phyloP scores from a whole-genome alignment of 1,140 invertebrate genomes.

The Pomacea maculata region DNA sequence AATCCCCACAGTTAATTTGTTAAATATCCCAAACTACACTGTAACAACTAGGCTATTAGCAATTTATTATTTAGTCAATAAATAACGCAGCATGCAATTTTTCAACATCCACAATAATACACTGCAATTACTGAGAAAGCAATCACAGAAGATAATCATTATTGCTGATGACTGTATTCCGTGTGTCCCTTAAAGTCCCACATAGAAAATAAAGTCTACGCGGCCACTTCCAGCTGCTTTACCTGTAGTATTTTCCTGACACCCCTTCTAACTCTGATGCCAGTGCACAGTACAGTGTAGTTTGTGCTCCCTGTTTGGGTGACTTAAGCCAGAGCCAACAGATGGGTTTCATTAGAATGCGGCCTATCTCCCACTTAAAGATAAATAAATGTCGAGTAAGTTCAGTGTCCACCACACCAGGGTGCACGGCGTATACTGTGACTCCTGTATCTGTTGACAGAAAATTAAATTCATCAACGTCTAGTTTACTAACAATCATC shows the following conservation, averaged over 20 bases:
- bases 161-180: no score
- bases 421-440: slow-evolving; percentile 86
- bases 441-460: slow-evolving; percentile 69
- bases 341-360: slow-evolving; percentile 38
- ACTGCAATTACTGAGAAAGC: no score
- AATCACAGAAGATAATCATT: no score
- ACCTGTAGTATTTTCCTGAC: slow-evolving; percentile 68
- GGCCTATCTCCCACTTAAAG: slow-evolving; percentile 42
- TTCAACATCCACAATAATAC: no score
- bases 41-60: no score
- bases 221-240: background rate
- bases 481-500: no score
- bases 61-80: no score
- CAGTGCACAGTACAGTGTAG: slow-evolving; percentile 77
- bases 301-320: slow-evolving; percentile 76
- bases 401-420: slow-evolving; percentile 83
- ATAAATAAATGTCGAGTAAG: slow-evolving; percentile 76
- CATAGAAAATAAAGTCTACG: no score
- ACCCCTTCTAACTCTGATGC: slow-evolving; percentile 74
- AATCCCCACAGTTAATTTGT: no score
- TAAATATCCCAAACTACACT: no score
- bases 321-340: slow-evolving; percentile 45
- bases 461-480: background rate
- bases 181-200: no score
- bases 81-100: no score